These are phyloP conservation scores for Archips crataeganus DNA, from an alignment of 2,888 invertebrate genomes.

Conservation along the genomic window DNA sequence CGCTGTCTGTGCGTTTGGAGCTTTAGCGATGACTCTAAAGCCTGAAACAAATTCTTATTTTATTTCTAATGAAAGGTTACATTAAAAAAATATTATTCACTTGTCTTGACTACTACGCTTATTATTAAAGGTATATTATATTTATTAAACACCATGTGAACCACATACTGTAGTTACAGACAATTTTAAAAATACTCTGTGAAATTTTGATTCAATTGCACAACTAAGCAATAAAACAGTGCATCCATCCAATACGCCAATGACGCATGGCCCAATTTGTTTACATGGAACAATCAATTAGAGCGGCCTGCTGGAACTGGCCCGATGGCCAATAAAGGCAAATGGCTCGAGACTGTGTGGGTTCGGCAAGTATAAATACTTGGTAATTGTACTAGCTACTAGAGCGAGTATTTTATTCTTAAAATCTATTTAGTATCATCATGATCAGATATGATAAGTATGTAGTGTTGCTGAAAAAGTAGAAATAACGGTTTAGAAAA, in stretches of 20 bases:
- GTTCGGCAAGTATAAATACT: slow-evolving; percentile 43
- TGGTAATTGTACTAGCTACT: slow-evolving; percentile 23
- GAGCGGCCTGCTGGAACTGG: slow-evolving; percentile 69
- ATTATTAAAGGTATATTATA: no score
- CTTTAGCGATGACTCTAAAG: no score
- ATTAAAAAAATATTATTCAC: no score
- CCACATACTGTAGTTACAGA: no score
- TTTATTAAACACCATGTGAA: no score
- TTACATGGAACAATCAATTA: slow-evolving; percentile 72
- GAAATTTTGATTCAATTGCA: background rate
- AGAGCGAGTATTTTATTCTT: background rate
- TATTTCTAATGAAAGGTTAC: no score
- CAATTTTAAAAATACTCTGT: no score
- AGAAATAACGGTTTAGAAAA: no score
- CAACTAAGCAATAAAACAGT: slow-evolving; percentile 3
- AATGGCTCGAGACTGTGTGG: slow-evolving; percentile 69
- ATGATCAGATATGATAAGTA: background rate
- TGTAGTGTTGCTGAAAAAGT: no score
- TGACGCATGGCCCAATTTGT: slow-evolving; percentile 55
- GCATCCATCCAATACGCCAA: background rate
- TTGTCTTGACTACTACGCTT: no score
- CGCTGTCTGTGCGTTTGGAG: no score
- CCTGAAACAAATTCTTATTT: no score
- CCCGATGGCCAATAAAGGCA: slow-evolving; percentile 79
- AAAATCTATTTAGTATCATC: background rate